Base-by-base conservation (phyloP, 2,797 vertebrate genomes). In the Semotilus atromaculatus region DNA sequence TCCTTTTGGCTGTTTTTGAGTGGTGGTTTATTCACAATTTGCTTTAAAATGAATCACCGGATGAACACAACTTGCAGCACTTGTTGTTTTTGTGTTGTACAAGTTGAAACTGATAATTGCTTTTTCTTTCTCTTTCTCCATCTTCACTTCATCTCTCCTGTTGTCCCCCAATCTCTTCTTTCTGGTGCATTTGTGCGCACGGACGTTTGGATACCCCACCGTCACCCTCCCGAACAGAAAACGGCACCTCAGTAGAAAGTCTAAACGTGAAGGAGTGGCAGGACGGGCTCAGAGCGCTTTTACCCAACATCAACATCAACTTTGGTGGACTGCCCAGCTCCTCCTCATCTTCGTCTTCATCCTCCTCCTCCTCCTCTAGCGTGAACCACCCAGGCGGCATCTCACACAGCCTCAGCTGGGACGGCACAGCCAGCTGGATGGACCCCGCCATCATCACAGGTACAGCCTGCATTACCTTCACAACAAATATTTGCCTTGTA, bases 221-320 rank as follows among this genome's bases (percentile, higher is more conserved):
- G 38, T 23, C 48, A 26, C 34, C 80, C 88, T 38, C 89, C 64
- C 75, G 38, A 94, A 92, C 95, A 97, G 97, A 97, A 94, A 96
- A 95, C 94, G 94, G 94, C 95, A 94, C 94, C 94, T 96, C 96
- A 92, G 94, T 95, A 95, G 97, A 97, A 94, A 95, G 95, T 95
- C 94, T 97, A 95, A 97, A 96, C 95, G 93, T 97, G 94, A 97
- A 97, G 95, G 96, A 98, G 93, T 98, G 97, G 97, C 97, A 98
- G 93, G 97, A 98, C 88, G 97, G 97, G 93, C 97, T 98, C 92
- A 95, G 96, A 94, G 97, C 97, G 82, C 97, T 98, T 93, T 95
- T 98, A 94, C 97, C 97, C 93, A 98, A 98, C 96, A 97, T 98
- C 96, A 98, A 98, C 96, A 97, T 98, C 94, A 98, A 96, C 96